Evolutionary conservation across 2,797 vertebrate genomes (phyloP), one percentile per base, ranked within the genome.

Genomic region (Psittacula echo): DNA sequence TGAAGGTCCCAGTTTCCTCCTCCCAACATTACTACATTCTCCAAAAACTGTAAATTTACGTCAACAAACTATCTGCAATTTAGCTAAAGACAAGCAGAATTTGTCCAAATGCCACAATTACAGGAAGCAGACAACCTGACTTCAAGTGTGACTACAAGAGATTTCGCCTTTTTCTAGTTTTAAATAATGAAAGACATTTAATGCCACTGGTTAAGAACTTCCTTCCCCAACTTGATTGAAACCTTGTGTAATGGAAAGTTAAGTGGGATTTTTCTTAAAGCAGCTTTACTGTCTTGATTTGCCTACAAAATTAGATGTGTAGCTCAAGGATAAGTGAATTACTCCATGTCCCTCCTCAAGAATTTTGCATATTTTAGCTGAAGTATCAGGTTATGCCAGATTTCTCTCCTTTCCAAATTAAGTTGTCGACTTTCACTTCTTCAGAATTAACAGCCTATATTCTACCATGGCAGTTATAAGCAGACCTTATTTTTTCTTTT

Each of bases 211-310:
- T 74, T 75, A 89, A 89, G 67, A 94, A 74, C 13, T 53, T 75
- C 80, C 24, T 60, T 84, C 47, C 19, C 51, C 78, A 92, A 61
- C 41, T 74, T 89, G 84, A 95, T 9, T 95, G 88, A 95, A 96
- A 95, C 61, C 34, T 82, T 68, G 81, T 65, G 74, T 61, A 95
- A 92, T 82, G 53, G 86, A 60, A 93, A 90, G 84, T 78, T 93
- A 96, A 95, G 88, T 74, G 95, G 93, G 80, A 78, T 93, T 95
- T 85, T 37, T 60, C 90, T 95, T 0, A 92, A 92, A 95, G 86
- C 86, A 94, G 89, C 92, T 95, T 96, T 92, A 87, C 68, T 67
- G 90, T 89, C 90, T 85, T 89, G 93, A 91, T 86, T 88, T 80
- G 74, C 90, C 94, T 74, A 76, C 86, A 94, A 93, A 96, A 94